These are phyloP conservation scores for Temnothorax ravouxi DNA, from an alignment of 2,888 invertebrate species.

Conservation along the genomic window DNA sequence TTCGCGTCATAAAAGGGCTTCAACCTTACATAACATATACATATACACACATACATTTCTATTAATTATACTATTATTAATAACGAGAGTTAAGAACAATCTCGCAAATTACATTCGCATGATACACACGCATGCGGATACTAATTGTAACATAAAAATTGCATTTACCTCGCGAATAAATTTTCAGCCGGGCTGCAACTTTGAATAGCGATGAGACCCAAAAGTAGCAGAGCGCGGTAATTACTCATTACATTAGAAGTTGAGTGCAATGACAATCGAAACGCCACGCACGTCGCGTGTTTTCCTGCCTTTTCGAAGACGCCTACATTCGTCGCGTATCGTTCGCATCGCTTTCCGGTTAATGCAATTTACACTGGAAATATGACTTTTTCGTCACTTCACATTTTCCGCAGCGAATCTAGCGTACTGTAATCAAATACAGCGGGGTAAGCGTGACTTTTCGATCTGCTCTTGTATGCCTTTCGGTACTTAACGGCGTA, in stretches of 20 bases:
- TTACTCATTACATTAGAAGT: not conserved
- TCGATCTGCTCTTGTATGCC: slow-evolving; percentile 13
- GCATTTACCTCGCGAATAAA: not conserved
- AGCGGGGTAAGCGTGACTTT: slow-evolving; percentile 15
- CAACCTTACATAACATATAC: not conserved
- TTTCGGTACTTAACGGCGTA: slow-evolving; percentile 40
- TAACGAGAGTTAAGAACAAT: not conserved
- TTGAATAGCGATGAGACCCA: not conserved
- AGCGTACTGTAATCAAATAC: slow-evolving; percentile 44
- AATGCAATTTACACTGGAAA: slow-evolving; percentile 35
- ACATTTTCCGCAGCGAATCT: slow-evolving; percentile 25
- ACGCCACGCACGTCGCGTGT: not conserved
- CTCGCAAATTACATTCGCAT: not conserved
- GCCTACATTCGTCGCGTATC: slow-evolving; percentile 24
- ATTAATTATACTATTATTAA: slow-evolving; percentile 7
- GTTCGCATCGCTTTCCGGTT: not conserved
- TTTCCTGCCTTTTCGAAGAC: slow-evolving; percentile 24
- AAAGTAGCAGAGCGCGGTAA: not conserved
- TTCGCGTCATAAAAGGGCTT: not conserved
- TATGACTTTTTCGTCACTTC: slow-evolving; percentile 45
- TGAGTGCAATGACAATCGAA: slow-evolving; percentile 18
- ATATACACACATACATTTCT: too few relatives aligned
- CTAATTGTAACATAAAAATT: slow-evolving; percentile 23
- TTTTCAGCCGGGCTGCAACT: not conserved
- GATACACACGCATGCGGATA: not conserved